Evolutionary conservation across 2,888 invertebrate species (phyloP).

Genomic region (Tenthredo amoena): DNA sequence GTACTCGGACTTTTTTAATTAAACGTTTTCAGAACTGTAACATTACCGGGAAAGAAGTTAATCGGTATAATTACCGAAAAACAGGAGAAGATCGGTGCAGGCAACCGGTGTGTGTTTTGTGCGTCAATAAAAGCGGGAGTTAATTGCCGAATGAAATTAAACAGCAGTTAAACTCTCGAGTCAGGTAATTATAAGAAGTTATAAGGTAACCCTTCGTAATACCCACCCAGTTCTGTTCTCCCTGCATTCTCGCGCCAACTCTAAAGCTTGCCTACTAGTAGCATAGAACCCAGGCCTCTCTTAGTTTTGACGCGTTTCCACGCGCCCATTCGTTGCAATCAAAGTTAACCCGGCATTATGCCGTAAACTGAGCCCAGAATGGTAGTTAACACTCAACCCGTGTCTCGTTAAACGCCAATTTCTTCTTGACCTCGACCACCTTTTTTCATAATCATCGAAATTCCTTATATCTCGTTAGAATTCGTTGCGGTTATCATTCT

Average conservation of each 20-base stretch:
- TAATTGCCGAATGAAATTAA: conserved; percentile 76
- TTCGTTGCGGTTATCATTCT: background rate
- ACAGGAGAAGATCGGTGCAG: conserved; percentile 21
- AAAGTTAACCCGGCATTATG: conserved; percentile 71
- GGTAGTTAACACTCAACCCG: conserved; percentile 30
- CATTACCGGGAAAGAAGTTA: background rate
- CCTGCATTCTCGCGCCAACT: conserved; percentile 20
- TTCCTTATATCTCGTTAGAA: background rate
- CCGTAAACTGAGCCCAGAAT: background rate
- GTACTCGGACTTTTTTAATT: background rate
- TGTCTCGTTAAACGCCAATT: conserved; percentile 22
- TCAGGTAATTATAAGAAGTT: conserved; percentile 76
- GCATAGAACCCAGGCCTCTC: background rate
- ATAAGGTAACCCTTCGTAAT: conserved; percentile 63
- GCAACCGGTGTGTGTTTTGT: conserved; percentile 25
- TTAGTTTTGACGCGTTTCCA: conserved; percentile 18
- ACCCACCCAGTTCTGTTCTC: background rate
- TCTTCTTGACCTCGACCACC: background rate
- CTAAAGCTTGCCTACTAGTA: background rate
- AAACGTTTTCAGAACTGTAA: conserved; percentile 13
- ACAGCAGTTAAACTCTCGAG: conserved; percentile 73
- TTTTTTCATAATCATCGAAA: background rate
- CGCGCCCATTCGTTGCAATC: conserved; percentile 75
- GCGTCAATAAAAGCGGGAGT: conserved; percentile 70
- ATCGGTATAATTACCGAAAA: conserved; percentile 28